Evolutionary conservation across 2,797 vertebrate genomes (phyloP), one percentile per base, ranked within the genome.

Genomic region (Hylomyscus alleni): DNA sequence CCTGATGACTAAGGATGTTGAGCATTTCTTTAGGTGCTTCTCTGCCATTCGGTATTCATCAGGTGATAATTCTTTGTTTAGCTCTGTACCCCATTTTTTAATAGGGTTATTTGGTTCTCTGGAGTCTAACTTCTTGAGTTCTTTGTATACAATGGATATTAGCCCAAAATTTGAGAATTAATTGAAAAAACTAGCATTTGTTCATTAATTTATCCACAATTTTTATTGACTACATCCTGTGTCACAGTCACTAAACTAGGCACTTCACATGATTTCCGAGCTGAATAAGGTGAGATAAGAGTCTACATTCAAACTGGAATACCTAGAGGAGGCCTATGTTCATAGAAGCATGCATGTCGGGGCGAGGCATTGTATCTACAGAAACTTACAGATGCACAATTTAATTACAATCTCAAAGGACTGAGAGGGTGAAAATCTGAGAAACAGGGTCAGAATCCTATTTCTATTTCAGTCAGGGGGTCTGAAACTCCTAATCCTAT

Each of bases 81-180:
- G n/a, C n/a, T n/a, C n/a, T n/a, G n/a, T n/a, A n/a, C n/a, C n/a
- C n/a, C n/a, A n/a, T n/a, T n/a, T n/a, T n/a, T n/a, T n/a, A n/a
- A n/a, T n/a, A n/a, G n/a, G n/a, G n/a, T n/a, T n/a, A n/a, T n/a
- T n/a, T n/a, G n/a, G n/a, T n/a, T n/a, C n/a, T n/a, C n/a, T n/a
- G n/a, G n/a, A n/a, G n/a, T n/a, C n/a, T n/a, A n/a, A n/a, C n/a
- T n/a, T n/a, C n/a, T n/a, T n/a, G n/a, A n/a, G n/a, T n/a, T n/a
- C n/a, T n/a, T n/a, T n/a, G n/a, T n/a, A n/a, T n/a, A n/a, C n/a
- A n/a, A n/a, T n/a, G n/a, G n/a, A n/a, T n/a, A n/a, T n/a, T n/a
- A n/a, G n/a, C n/a, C n/a, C n/a, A 52, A 92, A 77, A n/a, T 85
- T 93, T 81, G 67, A 91, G n/a, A 91, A 81, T 6, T 91, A 89